phyloP scores from a whole-genome alignment of 37 sponge, comb jelly and placozoan species.

The Agelas oroides region DNA sequence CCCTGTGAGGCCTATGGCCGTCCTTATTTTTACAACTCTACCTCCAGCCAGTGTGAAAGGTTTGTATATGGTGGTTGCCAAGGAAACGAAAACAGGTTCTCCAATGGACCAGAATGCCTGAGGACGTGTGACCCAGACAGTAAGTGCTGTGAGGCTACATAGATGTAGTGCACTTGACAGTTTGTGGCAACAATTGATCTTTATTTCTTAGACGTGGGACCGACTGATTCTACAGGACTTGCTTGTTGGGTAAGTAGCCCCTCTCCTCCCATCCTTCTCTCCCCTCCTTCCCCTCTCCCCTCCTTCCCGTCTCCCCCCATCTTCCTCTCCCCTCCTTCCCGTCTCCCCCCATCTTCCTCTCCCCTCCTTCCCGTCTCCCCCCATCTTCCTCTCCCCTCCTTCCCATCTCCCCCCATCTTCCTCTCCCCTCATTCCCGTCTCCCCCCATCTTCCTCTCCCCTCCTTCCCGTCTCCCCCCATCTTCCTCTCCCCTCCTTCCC shows the following conservation, averaged over 20 bases:
- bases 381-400: background rate
- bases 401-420: background rate
- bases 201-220: no score
- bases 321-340: no score
- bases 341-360: no score
- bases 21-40: conserved; percentile 42
- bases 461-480: background rate
- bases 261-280: no score
- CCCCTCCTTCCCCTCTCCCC: no score
- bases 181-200: no score
- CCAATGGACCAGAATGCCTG: background rate
- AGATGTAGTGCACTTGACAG: no score
- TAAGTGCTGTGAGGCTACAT: background rate
- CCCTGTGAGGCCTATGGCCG: conserved; percentile 6
- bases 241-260: no score
- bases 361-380: background rate
- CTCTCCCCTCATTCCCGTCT: background rate
- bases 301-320: no score
- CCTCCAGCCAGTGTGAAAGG: conserved; percentile 36
- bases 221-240: no score
- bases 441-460: background rate
- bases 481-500: background rate
- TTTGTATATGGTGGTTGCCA: conserved; percentile 59
- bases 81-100: conserved; percentile 56
- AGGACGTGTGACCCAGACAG: conserved; percentile 18